phyloP scores from a whole-genome alignment of 2,888 invertebrate species.

The Amorpha juglandis region DNA sequence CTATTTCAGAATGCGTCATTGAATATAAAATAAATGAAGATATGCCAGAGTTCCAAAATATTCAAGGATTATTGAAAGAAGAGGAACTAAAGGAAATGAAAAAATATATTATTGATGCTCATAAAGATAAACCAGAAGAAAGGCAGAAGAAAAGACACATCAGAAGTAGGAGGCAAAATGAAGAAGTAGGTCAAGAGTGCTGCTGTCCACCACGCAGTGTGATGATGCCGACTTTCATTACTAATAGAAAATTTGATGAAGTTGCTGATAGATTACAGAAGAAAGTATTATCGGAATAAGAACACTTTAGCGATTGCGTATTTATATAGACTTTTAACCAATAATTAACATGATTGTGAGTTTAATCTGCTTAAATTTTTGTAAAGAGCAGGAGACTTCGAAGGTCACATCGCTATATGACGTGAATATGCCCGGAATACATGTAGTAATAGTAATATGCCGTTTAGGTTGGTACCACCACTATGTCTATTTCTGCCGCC shows the following conservation, averaged over 20 bases:
- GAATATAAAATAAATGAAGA: conserved; percentile 58
- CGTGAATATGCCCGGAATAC: too few species aligned
- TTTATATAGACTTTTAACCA: too few species aligned
- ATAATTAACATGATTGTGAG: too few species aligned
- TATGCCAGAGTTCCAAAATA: conserved; percentile 51
- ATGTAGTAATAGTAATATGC: too few species aligned
- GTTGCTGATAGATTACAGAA: conserved; percentile 38
- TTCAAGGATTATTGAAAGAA: conserved; percentile 52
- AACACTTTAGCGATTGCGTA: too few species aligned
- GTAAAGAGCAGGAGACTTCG: too few species aligned
- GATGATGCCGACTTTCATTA: conserved; percentile 64
- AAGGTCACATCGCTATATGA: too few species aligned
- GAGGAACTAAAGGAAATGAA: conserved; percentile 38
- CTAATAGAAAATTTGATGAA: conserved; percentile 55
- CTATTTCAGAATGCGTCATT: conserved; percentile 52
- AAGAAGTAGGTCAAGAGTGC: conserved; percentile 42
- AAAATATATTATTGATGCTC: conserved; percentile 33
- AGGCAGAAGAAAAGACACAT: background rate
- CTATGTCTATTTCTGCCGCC: too few species aligned
- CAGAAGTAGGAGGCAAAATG: conserved; percentile 34
- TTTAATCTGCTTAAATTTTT: too few species aligned
- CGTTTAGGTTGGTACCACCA: too few species aligned
- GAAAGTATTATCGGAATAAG: background rate
- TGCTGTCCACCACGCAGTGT: conserved; percentile 57
- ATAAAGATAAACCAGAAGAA: conserved; percentile 5